Evolutionary conservation across 1,140 invertebrate genomes (phyloP).

Genomic region (Euschistus heros): DNA sequence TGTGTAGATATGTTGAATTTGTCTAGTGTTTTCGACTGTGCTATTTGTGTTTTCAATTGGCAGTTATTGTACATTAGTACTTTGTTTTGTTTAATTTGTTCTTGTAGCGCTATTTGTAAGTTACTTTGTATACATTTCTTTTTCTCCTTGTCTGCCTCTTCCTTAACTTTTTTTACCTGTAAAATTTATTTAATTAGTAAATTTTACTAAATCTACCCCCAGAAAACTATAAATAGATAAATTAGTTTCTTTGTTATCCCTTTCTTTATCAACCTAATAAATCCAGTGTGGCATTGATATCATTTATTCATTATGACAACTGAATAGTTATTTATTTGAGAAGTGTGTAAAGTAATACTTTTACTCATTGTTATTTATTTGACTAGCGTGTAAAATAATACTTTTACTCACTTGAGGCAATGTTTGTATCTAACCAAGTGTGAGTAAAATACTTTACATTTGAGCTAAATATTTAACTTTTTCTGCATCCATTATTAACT

Average conservation of each 20-base stretch:
- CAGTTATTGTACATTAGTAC: not conserved
- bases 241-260: not conserved
- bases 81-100: not conserved
- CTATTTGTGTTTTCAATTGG: conserved; percentile 6
- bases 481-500: no score
- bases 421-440: no score
- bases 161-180: not conserved
- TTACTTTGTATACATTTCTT: not conserved
- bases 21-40: not conserved
- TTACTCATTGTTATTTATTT: no score
- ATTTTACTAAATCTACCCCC: not conserved
- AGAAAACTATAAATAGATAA: not conserved
- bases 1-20: conserved; percentile 5
- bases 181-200: not conserved
- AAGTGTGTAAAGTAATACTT: no score
- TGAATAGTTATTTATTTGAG: no score
- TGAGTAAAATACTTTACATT: no score
- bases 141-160: not conserved
- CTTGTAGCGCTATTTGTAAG: not conserved
- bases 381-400: no score
- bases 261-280: no score
- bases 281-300: no score
- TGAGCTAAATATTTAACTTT: no score
- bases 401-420: no score
- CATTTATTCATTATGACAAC: no score